These are phyloP conservation scores for Pygocentrus nattereri DNA, from an alignment of 2,797 vertebrate genomes.

Conservation along the genomic window DNA sequence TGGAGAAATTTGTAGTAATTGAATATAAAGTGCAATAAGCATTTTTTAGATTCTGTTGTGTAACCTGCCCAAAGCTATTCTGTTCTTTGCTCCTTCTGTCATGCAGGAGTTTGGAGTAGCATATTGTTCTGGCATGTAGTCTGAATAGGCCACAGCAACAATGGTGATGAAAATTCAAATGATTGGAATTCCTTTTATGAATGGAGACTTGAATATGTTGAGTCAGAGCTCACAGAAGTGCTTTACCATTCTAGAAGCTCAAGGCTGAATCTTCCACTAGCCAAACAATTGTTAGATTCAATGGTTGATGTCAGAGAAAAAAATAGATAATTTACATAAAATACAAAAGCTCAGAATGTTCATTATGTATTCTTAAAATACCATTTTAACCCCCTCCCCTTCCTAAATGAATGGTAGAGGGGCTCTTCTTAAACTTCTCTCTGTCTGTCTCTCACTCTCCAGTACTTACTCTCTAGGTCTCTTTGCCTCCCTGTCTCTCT, in stretches of 20 bases:
- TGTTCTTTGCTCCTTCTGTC: conserved; percentile 17
- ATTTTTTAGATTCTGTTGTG: conserved; percentile 20
- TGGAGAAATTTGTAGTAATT: conserved; percentile 12
- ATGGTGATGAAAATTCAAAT: conserved; percentile 10
- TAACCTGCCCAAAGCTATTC: conserved; percentile 8
- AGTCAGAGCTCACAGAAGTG: conserved; percentile 34
- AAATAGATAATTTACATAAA: conserved; percentile 1
- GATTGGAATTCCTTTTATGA: conserved; percentile 39
- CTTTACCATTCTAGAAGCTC: conserved; percentile 19
- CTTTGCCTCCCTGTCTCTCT: not conserved
- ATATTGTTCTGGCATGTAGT: conserved; percentile 30
- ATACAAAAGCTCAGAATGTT: not conserved
- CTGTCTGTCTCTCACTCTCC: not conserved
- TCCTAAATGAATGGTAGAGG: too few relatives aligned
- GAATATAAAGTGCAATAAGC: conserved; percentile 41
- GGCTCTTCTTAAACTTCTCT: not conserved
- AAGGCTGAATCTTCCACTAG: conserved; percentile 17
- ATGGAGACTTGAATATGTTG: conserved; percentile 34
- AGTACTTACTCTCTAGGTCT: not conserved
- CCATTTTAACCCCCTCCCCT: not conserved
- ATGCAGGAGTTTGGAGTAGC: conserved; percentile 1
- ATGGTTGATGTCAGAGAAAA: not conserved
- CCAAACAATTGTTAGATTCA: not conserved
- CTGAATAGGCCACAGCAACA: conserved; percentile 31
- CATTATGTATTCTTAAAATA: not conserved